Evolutionary conservation across 2,797 vertebrate genomes (phyloP).

Genomic region (Diplodus puntazzo): DNA sequence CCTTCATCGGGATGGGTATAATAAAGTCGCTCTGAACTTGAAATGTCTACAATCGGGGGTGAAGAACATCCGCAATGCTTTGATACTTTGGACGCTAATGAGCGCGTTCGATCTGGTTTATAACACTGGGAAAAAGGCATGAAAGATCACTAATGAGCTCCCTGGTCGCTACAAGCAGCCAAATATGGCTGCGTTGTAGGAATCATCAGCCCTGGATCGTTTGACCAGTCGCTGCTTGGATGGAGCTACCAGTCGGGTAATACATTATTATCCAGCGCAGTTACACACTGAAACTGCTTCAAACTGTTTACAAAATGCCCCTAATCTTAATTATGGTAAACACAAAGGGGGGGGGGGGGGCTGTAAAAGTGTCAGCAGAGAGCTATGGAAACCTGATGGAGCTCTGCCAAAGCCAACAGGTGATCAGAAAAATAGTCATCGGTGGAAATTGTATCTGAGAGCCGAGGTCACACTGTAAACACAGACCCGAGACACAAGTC

Average conservation of each 20-base stretch:
- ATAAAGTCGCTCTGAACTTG: background rate
- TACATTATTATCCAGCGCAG: slow-evolving; percentile 9
- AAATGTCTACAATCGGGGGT: background rate
- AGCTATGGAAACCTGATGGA: slow-evolving; percentile 29
- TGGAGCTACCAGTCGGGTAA: slow-evolving; percentile 21
- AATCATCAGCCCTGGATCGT: slow-evolving; percentile 11
- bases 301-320: slow-evolving; percentile 31
- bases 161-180: slow-evolving; percentile 12
- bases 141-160: slow-evolving; percentile 12
- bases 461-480: slow-evolving; percentile 57
- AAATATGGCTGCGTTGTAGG: slow-evolving; percentile 18
- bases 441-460: slow-evolving; percentile 39
- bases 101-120: background rate
- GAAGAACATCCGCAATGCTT: background rate
- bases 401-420: slow-evolving; percentile 28
- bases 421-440: slow-evolving; percentile 33
- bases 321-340: slow-evolving; percentile 53
- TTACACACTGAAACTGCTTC: slow-evolving; percentile 4
- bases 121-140: slow-evolving; percentile 18
- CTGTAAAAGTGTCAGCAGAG: slow-evolving; percentile 30
- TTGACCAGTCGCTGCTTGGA: slow-evolving; percentile 14
- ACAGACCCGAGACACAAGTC: slow-evolving; percentile 44
- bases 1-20: background rate
- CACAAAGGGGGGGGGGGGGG: slow-evolving; percentile 8
- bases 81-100: background rate